phyloP scores from a whole-genome alignment of 2,888 invertebrate species.

The Merodon equestris region DNA sequence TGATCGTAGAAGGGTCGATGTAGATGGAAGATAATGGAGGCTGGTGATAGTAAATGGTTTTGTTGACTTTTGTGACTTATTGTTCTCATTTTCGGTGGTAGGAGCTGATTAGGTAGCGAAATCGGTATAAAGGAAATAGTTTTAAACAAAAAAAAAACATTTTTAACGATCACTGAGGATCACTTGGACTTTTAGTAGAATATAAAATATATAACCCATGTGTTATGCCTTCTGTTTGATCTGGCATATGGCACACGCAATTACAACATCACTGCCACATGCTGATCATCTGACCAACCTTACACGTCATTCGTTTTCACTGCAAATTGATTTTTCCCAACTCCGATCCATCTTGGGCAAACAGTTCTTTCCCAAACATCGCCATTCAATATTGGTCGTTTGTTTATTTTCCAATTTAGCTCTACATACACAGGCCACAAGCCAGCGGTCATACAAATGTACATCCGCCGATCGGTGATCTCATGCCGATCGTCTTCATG shows the following conservation, averaged over 20 bases:
- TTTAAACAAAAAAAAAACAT: too few species aligned
- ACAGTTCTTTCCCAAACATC: too few species aligned
- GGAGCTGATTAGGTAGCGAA: conserved; percentile 17
- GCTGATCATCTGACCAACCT: not conserved
- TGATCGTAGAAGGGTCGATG: not conserved
- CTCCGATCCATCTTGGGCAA: too few species aligned
- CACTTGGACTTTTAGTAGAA: too few species aligned
- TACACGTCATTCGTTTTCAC: too few species aligned
- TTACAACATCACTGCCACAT: not conserved
- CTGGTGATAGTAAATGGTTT: conserved; percentile 13
- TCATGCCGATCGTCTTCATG: conserved; percentile 28
- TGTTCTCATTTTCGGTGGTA: conserved; percentile 8
- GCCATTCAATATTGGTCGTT: not conserved
- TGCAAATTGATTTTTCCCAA: too few species aligned
- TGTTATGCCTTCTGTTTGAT: conserved; percentile 16
- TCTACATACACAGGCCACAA: conserved; percentile 1
- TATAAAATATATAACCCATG: too few species aligned
- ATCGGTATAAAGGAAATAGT: too few species aligned
- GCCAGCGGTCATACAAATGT: too few species aligned
- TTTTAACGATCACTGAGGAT: too few species aligned
- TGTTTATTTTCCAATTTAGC: conserved; percentile 7
- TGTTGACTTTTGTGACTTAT: not conserved
- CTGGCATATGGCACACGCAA: too few species aligned
- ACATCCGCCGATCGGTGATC: conserved; percentile 44
- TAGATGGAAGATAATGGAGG: not conserved